Evolutionary conservation across 2,888 invertebrate genomes (phyloP), one percentile per base, ranked within the genome.

Genomic region (Pyrgus malvae): DNA sequence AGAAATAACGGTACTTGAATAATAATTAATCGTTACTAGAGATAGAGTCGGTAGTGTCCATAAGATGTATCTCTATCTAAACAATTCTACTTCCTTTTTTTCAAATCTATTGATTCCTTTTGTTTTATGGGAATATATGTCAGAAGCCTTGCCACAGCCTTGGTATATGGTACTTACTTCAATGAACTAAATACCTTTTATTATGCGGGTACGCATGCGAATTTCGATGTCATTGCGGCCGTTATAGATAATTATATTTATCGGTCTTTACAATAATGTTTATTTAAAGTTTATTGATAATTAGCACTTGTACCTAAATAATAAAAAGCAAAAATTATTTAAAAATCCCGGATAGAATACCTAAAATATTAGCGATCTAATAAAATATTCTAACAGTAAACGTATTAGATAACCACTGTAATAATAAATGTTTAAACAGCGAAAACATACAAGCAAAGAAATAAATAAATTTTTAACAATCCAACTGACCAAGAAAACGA

Each of bases 181-280:
- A 6, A 17, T 38, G 21, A 35, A 29, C 53, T 53, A 53, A 53
- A 38, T 45, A 45, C 23, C 14, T 51, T 27, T 44, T 35, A 44
- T n/a, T 44, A 44, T 27, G 37, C 51, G 44, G n/a, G n/a, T n/a
- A n/a, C 44, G 44, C 44, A 51, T 51, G 37, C 35, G 44, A 51
- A 45, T 53, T 45, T 21, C 29, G 38, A 45, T 38, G 37, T 29
- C 37, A 21, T 6, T 38, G 29, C 45, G 38, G 37, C 45, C 45
- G 51, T 45, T 45, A 53, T n/a, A n/a, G n/a, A 45, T 38, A 50
- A 35, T n/a, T 19, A 11, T 44, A 19, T 45, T 51, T 51, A 45
- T 37, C 1, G 17, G 17, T 2, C 8, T 31, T 17, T 33, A 19
- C n/a, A 19, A 6, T 19, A n/a, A 38, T 14, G n/a, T 19, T 38